phyloP scores from a whole-genome alignment of 2,113 vertebrate species.

The Silurus glanis region DNA sequence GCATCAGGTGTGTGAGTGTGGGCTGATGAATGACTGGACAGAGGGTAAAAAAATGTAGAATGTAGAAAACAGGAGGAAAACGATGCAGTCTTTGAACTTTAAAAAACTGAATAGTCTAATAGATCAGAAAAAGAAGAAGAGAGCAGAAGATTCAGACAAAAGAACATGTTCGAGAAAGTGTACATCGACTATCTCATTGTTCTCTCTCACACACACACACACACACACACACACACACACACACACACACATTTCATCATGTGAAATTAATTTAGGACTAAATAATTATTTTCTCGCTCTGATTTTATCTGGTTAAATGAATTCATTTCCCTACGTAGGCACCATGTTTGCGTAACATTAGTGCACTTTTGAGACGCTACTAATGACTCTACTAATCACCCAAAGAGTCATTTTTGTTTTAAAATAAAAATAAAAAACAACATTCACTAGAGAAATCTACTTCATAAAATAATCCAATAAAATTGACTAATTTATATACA shows the following conservation, averaged over 20 bases:
- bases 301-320: background rate
- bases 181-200: conserved; percentile 4
- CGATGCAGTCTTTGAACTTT: too few relatives aligned
- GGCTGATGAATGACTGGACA: background rate
- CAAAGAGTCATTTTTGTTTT: too few relatives aligned
- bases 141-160: background rate
- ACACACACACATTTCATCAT: background rate
- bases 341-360: background rate
- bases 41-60: background rate
- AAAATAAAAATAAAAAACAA: too few relatives aligned
- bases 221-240: background rate
- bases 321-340: background rate
- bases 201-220: background rate
- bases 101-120: background rate
- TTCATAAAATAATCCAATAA: background rate
- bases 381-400: too few relatives aligned
- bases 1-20: background rate
- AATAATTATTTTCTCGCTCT: background rate
- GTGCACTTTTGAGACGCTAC: background rate
- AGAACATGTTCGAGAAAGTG: background rate
- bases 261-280: background rate
- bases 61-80: background rate
- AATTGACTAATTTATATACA: background rate
- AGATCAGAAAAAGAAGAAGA: background rate
- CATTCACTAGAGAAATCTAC: background rate